These are phyloP conservation scores for Plutomurus gul DNA, from an alignment of 1,140 invertebrate genomes.

Conservation along the genomic window DNA sequence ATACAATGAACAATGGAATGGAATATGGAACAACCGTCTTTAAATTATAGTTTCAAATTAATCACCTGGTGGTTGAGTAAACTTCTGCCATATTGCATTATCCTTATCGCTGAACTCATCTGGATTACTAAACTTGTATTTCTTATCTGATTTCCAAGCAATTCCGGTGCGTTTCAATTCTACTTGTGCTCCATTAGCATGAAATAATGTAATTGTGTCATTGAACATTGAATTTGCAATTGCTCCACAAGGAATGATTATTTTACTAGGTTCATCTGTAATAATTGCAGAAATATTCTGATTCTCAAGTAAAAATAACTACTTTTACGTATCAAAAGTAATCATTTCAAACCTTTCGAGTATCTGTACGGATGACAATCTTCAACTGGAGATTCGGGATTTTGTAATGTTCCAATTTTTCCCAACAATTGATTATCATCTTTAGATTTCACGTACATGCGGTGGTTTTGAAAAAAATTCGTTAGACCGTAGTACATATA, in stretches of 20 bases:
- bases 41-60: neutral
- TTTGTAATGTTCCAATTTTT: conserved; percentile 60
- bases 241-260: conserved; percentile 93
- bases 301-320: neutral
- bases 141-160: conserved; percentile 94
- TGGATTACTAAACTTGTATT: conserved; percentile 82
- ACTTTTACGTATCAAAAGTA: neutral
- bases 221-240: conserved; percentile 77
- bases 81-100: conserved; percentile 16
- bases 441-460: conserved; percentile 95
- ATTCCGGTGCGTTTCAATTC: conserved; percentile 82
- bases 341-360: neutral
- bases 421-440: conserved; percentile 95
- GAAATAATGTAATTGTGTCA: conserved; percentile 35
- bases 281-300: neutral
- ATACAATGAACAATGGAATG: neutral
- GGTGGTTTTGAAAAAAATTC: conserved; percentile 99
- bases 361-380: conserved; percentile 78
- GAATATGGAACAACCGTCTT: neutral
- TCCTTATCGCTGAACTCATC: neutral
- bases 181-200: conserved; percentile 57
- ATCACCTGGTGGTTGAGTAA: conserved; percentile 34
- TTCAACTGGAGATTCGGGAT: conserved; percentile 61
- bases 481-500: conserved; percentile 97
- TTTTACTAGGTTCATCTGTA: conserved; percentile 54